These are phyloP conservation scores for Rhynchotus rufescens DNA, from an alignment of 2,797 vertebrate species.

Conservation along the genomic window DNA sequence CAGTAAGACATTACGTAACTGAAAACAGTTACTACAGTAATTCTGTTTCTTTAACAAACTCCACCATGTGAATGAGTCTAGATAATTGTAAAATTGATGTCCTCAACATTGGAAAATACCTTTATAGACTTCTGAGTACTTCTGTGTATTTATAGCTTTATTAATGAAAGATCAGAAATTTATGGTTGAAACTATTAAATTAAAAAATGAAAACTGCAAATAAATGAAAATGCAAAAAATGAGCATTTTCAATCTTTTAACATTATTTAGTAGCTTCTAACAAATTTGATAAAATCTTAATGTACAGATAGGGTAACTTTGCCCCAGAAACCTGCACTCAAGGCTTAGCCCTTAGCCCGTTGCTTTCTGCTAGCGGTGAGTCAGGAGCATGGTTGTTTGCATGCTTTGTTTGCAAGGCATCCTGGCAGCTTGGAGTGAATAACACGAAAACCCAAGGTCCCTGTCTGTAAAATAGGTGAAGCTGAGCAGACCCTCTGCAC, in stretches of 20 bases:
- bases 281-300: conserved; percentile 6
- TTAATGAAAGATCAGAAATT: background rate
- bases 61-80: background rate
- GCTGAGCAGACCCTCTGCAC: background rate
- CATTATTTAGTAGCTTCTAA: background rate
- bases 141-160: background rate
- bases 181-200: background rate
- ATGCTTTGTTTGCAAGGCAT: background rate
- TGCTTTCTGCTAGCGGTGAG: conserved; percentile 4
- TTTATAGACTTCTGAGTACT: background rate
- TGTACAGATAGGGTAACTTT: background rate
- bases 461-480: background rate
- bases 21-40: background rate
- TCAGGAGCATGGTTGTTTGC: background rate
- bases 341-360: conserved; percentile 59
- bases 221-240: background rate
- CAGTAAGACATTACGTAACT: background rate
- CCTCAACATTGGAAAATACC: background rate
- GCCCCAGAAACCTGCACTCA: conserved; percentile 72
- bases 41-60: background rate
- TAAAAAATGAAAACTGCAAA: background rate
- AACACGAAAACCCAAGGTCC: background rate
- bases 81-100: background rate
- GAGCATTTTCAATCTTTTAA: background rate
- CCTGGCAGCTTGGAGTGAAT: background rate